Percentiles rank a stretch among this genome's conserved stretches.
These are phyloP conservation scores for Hesperophylax magnus DNA, from an alignment of 1,140 invertebrate species.

Conservation along the genomic window DNA sequence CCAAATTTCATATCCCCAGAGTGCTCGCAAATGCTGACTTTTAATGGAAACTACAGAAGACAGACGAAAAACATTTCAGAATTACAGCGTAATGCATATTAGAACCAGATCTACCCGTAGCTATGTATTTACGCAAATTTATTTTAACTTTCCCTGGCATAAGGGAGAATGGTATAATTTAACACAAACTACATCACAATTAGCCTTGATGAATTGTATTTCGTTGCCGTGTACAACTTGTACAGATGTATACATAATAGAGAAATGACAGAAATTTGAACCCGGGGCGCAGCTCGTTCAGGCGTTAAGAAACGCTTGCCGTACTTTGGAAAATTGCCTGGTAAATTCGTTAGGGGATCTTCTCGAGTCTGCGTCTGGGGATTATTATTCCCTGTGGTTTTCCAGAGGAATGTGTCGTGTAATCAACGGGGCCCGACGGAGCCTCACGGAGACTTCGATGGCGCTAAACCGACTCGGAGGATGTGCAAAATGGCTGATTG, in stretches of 20 bases:
- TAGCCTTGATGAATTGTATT: neutral
- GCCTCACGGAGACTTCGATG: neutral
- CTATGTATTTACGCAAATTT: too few relatives aligned
- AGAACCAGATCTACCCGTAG: too few relatives aligned
- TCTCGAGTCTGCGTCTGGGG: neutral
- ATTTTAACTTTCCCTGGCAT: too few relatives aligned
- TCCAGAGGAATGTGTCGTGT: conserved; percentile 14
- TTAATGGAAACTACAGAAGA: too few relatives aligned
- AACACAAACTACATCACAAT: conserved; percentile 16
- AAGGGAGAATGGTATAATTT: neutral
- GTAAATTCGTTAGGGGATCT: conserved; percentile 28
- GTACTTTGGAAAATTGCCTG: neutral
- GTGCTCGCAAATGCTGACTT: neutral
- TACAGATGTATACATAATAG: too few relatives aligned
- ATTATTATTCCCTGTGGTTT: conserved; percentile 32
- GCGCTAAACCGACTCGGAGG: conserved; percentile 7
- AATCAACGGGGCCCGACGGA: conserved; percentile 11
- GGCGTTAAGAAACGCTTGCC: conserved; percentile 1
- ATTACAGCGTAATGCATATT: too few relatives aligned
- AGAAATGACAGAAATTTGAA: too few relatives aligned
- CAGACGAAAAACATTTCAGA: too few relatives aligned
- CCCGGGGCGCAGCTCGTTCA: neutral
- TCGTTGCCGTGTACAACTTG: neutral
- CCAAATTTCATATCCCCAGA: neutral
- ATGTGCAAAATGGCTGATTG: conserved; percentile 35